Evolutionary conservation across 92 coral and sea anemone genomes (phyloP).

Genomic region (Porites rus): DNA sequence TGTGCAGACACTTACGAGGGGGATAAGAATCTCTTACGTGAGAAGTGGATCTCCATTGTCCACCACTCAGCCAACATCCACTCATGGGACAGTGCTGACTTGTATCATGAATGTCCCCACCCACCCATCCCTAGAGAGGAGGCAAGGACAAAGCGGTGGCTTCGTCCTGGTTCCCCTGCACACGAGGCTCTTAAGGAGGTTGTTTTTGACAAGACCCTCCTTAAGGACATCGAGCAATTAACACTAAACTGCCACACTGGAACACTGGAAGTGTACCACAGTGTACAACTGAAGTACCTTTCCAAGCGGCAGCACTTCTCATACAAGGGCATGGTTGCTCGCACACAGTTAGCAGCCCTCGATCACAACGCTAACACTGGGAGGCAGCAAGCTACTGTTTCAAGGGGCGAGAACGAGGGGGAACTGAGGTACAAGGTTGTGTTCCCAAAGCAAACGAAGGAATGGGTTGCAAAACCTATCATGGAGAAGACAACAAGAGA

Average conservation of each 20-base stretch:
- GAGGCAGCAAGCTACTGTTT: constrained; percentile 52
- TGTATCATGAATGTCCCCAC: constrained; percentile 8
- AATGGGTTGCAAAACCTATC: constrained; percentile 67
- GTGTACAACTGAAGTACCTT: constrained; percentile 46
- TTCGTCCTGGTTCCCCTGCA: neutral
- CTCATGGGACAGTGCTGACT: neutral
- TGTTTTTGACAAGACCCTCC: neutral
- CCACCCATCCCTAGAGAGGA: too few relatives aligned
- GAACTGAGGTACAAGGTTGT: constrained; percentile 54
- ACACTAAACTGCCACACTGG: too few relatives aligned
- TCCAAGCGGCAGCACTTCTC: constrained; percentile 66
- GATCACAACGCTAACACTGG: constrained; percentile 65
- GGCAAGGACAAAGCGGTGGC: too few relatives aligned
- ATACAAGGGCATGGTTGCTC: constrained; percentile 50
- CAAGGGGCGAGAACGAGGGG: constrained; percentile 38
- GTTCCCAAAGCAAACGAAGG: constrained; percentile 56
- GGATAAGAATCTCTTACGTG: constrained; percentile 41
- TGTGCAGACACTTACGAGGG: neutral
- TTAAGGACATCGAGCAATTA: too few relatives aligned
- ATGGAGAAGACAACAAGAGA: constrained; percentile 56
- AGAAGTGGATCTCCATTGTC: constrained; percentile 46
- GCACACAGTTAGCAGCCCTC: constrained; percentile 66
- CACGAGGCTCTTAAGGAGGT: constrained; percentile 38
- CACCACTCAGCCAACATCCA: constrained; percentile 41
- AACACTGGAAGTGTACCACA: too few relatives aligned